These are phyloP conservation scores for Paratilapia polleni DNA, from an alignment of 2,113 vertebrate species.

Conservation along the genomic window DNA sequence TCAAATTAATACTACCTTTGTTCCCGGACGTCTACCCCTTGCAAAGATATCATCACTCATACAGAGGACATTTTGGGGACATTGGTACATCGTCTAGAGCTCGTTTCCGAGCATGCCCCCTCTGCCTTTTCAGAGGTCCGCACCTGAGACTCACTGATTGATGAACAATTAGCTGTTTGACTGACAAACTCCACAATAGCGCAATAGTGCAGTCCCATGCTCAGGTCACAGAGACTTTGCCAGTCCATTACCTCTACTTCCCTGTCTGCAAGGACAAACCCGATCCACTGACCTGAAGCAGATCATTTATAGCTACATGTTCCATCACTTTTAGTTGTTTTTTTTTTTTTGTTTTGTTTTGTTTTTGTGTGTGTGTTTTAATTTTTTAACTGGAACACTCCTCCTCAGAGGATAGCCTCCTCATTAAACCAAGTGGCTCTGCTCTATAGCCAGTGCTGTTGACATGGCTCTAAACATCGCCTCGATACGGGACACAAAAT, in stretches of 20 bases:
- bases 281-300: conserved; percentile 44
- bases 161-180: conserved; percentile 81
- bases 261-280: conserved; percentile 46
- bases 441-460: conserved; percentile 47
- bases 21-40: conserved; percentile 10
- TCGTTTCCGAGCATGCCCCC: conserved; percentile 80
- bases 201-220: conserved; percentile 56
- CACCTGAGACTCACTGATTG: conserved; percentile 82
- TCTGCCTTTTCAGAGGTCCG: conserved; percentile 76
- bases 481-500: conserved; percentile 97
- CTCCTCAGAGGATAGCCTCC: conserved; percentile 45
- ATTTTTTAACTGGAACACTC: conserved; percentile 33
- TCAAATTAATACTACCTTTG: conserved; percentile 55
- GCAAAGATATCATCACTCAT: conserved; percentile 52
- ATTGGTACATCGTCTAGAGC: conserved; percentile 13
- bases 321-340: conserved; percentile 39
- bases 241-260: conserved; percentile 50
- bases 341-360: conserved; percentile 22
- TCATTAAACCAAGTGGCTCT: conserved; percentile 41
- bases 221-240: conserved; percentile 64
- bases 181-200: conserved; percentile 66
- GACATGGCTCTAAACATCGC: conserved; percentile 97
- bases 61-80: conserved; percentile 74
- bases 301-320: conserved; percentile 46
- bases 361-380: neutral